A percentile compares a stretch with the other conserved stretches of the same genome.
These are phyloP conservation scores for Galerucella nymphaeae DNA, from an alignment of 2,888 invertebrate genomes.

Conservation along the genomic window DNA sequence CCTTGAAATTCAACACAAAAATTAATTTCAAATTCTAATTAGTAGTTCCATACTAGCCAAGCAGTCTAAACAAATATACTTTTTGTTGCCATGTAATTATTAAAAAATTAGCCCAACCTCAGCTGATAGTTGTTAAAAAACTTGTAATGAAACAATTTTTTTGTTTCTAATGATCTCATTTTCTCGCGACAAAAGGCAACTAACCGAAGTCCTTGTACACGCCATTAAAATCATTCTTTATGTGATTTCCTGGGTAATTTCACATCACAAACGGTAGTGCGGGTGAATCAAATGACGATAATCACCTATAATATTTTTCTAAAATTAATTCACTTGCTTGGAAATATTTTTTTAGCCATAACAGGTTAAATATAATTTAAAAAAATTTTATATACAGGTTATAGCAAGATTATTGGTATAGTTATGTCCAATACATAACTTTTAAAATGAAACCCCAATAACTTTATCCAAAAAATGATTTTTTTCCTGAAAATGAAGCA, in stretches of 20 bases:
- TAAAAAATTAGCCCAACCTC: slow-evolving; percentile 15
- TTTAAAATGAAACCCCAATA: too few relatives aligned
- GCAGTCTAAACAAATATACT: slow-evolving; percentile 11
- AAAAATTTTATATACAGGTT: too few relatives aligned
- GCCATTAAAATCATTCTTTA: slow-evolving; percentile 17
- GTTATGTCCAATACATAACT: too few relatives aligned
- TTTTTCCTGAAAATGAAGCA: too few relatives aligned
- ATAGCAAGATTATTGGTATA: too few relatives aligned
- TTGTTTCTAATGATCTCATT: slow-evolving; percentile 20
- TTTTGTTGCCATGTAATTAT: slow-evolving; percentile 9
- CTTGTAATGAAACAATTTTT: slow-evolving; percentile 15
- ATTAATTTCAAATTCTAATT: slow-evolving; percentile 8
- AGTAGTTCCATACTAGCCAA: background rate
- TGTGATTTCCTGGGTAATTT: slow-evolving; percentile 1
- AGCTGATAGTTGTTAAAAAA: slow-evolving; percentile 1
- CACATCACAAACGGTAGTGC: background rate
- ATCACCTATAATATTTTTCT: slow-evolving; percentile 8
- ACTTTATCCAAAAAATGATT: too few relatives aligned
- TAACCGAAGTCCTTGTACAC: slow-evolving; percentile 22
- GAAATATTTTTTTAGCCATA: background rate
- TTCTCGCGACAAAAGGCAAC: slow-evolving; percentile 4
- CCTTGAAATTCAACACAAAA: slow-evolving; percentile 13
- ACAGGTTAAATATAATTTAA: too few relatives aligned
- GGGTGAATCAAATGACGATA: background rate
- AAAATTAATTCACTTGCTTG: background rate